phyloP scores from a whole-genome alignment of 2,888 invertebrate species.

The Drosophila acutilabella region DNA sequence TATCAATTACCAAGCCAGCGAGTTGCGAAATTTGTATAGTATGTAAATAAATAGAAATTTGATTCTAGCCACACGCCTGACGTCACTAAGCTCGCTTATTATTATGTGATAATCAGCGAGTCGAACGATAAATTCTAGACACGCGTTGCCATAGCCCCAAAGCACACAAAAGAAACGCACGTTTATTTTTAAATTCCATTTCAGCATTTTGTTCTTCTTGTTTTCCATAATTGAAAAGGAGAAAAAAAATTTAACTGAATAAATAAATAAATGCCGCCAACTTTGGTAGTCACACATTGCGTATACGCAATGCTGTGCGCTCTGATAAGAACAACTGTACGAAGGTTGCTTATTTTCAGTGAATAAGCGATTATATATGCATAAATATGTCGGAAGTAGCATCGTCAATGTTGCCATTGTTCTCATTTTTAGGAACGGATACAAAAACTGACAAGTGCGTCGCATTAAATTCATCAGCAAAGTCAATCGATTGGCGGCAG shows the following conservation, averaged over 20 bases:
- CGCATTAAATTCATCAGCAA: conserved; percentile 51
- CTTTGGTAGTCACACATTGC: conserved; percentile 55
- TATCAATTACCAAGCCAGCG: conserved; percentile 48
- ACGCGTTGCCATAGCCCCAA: conserved; percentile 49
- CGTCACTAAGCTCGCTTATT: conserved; percentile 58
- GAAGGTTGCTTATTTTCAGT: conserved; percentile 42
- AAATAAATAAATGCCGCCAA: conserved; percentile 35
- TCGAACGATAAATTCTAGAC: conserved; percentile 65
- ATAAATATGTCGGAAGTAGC: conserved; percentile 15
- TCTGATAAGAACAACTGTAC: conserved; percentile 56
- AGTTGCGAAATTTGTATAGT: conserved; percentile 34
- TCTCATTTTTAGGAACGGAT: conserved; percentile 4
- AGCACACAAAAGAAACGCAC: conserved; percentile 57
- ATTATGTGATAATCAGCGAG: conserved; percentile 50
- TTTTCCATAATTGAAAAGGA: background rate
- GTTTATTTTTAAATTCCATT: conserved; percentile 47
- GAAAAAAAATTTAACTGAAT: too few species aligned
- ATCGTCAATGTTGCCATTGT: conserved; percentile 30
- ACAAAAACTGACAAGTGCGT: conserved; percentile 52
- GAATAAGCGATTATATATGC: background rate
- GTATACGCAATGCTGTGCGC: conserved; percentile 53
- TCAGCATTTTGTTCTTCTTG: conserved; percentile 1
- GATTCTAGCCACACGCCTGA: conserved; percentile 40
- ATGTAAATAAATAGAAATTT: conserved; percentile 26
- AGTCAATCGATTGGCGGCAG: conserved; percentile 40